These are phyloP conservation scores for Intellagama lesueurii DNA, from an alignment of 2,797 vertebrate genomes.

Conservation along the genomic window DNA sequence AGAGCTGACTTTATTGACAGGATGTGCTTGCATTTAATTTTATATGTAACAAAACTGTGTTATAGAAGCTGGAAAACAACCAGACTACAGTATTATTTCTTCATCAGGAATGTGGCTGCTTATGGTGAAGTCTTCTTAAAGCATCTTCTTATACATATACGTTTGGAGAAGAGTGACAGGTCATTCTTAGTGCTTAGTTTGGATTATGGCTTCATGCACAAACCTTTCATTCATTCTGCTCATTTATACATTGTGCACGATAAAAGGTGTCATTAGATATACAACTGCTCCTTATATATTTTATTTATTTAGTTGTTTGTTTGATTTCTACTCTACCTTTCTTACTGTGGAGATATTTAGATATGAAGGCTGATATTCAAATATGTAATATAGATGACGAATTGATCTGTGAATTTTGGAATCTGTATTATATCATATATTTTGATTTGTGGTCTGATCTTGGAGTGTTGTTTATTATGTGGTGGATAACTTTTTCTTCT, in stretches of 20 bases:
- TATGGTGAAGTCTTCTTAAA: neutral
- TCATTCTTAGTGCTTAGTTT: neutral
- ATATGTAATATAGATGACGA: neutral
- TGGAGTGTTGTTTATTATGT: neutral
- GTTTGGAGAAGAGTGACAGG: neutral
- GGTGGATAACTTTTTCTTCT: neutral
- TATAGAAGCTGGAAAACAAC: neutral
- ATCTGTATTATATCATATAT: neutral
- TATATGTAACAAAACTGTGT: neutral
- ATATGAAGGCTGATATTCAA: neutral
- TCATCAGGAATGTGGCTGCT: neutral
- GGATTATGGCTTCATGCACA: neutral
- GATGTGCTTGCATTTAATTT: neutral
- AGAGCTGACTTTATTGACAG: neutral
- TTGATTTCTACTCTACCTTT: too few species aligned
- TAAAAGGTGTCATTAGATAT: neutral
- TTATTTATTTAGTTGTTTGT: too few species aligned
- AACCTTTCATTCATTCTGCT: neutral
- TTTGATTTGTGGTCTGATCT: neutral
- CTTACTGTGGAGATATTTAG: neutral
- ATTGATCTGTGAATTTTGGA: neutral
- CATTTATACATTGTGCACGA: slow-evolving; percentile 4
- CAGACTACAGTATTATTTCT: too few species aligned
- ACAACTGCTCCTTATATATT: neutral
- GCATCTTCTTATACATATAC: neutral